Percentiles rank a stretch among this genome's conserved stretches.
Evolutionary conservation across 2,888 invertebrate species (phyloP).

Genomic region (Germaria angustata): DNA sequence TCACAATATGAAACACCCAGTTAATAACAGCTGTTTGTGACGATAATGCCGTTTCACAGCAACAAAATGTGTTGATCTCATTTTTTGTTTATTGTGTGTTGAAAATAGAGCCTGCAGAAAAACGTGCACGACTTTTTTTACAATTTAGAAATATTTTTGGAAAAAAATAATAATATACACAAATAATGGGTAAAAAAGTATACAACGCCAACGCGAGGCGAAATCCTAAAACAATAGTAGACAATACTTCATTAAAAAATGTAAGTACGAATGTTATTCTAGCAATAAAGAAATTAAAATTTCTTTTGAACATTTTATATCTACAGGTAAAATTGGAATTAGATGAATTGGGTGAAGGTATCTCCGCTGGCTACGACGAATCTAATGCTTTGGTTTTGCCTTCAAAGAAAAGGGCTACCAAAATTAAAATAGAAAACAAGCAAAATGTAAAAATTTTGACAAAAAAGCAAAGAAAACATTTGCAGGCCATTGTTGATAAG

Average conservation of each 20-base stretch:
- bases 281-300: not conserved
- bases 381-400: constrained; percentile 91
- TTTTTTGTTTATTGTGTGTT: constrained; percentile 9
- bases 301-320: not conserved
- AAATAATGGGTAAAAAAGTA: constrained; percentile 85
- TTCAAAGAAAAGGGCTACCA: constrained; percentile 89
- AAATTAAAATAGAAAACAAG: constrained; percentile 83
- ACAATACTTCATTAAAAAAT: constrained; percentile 85
- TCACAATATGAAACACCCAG: not conserved
- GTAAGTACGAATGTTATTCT: constrained; percentile 79
- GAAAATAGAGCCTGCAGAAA: constrained; percentile 6
- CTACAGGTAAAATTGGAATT: constrained; percentile 57
- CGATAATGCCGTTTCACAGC: not conserved
- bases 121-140: constrained; percentile 43
- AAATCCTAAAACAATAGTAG: constrained; percentile 85
- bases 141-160: not conserved
- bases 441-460: constrained; percentile 84
- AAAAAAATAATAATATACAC: not conserved
- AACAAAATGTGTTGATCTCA: constrained; percentile 35
- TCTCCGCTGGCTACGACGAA: constrained; percentile 84
- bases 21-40: constrained; percentile 12
- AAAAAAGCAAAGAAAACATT: constrained; percentile 91
- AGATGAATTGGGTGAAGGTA: constrained; percentile 79
- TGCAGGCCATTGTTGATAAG: constrained; percentile 92
- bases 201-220: constrained; percentile 89